A percentile compares a stretch with the other conserved stretches of the same genome.
These are phyloP conservation scores for Eudasyphora cyanicolor DNA, from an alignment of 2,888 invertebrate species.

Conservation along the genomic window DNA sequence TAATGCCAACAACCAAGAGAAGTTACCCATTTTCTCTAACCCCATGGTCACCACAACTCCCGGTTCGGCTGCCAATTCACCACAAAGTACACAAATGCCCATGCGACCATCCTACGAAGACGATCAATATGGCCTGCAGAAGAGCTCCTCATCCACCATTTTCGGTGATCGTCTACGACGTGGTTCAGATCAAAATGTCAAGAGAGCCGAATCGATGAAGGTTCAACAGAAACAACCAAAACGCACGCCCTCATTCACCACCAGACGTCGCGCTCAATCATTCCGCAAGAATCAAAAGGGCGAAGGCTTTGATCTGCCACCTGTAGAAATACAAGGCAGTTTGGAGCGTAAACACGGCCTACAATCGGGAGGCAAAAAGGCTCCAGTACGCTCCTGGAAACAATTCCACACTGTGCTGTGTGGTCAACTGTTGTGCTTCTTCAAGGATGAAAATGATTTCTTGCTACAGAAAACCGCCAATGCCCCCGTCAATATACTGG, in stretches of 20 bases:
- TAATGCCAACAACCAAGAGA: constrained; percentile 79
- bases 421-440: constrained; percentile 98
- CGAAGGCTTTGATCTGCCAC: constrained; percentile 86
- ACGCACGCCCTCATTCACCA: constrained; percentile 96
- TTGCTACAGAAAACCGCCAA: constrained; percentile 92
- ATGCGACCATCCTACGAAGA: constrained; percentile 73
- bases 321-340: constrained; percentile 94
- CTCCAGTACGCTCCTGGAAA: constrained; percentile 97
- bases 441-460: constrained; percentile 96
- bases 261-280: constrained; percentile 92
- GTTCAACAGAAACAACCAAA: constrained; percentile 90
- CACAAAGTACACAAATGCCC: constrained; percentile 71
- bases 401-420: constrained; percentile 96
- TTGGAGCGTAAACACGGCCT: constrained; percentile 97
- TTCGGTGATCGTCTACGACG: constrained; percentile 84
- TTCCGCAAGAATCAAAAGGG: constrained; percentile 87
- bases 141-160: constrained; percentile 74
- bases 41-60: constrained; percentile 75
- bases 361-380: constrained; percentile 95
- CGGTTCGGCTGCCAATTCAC: constrained; percentile 65
- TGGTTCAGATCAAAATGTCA: constrained; percentile 83
- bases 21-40: constrained; percentile 78
- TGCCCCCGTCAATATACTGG: constrained; percentile 89
- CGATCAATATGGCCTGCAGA: constrained; percentile 74
- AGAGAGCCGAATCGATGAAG: constrained; percentile 95